Conservation (phyloP, 2,797 vertebrate species). For the Characodon lateralis region DNA sequence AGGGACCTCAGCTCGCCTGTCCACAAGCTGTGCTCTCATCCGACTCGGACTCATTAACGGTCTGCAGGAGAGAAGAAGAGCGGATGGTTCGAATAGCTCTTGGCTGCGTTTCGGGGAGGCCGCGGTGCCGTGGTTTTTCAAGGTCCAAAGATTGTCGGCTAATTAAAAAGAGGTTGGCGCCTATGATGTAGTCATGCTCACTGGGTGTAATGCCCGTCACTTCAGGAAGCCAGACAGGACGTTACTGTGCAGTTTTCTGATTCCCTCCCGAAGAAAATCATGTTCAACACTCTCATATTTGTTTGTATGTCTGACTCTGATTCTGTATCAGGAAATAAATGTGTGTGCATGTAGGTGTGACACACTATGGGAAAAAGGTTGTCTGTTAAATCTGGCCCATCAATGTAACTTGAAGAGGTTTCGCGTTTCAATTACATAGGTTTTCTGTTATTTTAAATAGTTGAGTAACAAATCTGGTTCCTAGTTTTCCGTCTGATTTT, state of each 20-base stretch:
- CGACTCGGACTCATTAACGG: constrained; percentile 59
- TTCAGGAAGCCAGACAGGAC: constrained; percentile 26
- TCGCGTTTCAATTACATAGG: constrained; percentile 36
- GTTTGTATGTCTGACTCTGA: constrained; percentile 43
- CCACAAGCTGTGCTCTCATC: constrained; percentile 48
- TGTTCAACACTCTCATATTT: constrained; percentile 43
- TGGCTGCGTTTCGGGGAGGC: constrained; percentile 38
- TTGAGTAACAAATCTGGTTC: constrained; percentile 8
- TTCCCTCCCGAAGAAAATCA: constrained; percentile 31
- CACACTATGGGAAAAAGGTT: background rate
- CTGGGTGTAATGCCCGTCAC: constrained; percentile 26
- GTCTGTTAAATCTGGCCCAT: constrained; percentile 44
- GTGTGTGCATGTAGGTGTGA: constrained; percentile 14
- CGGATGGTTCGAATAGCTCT: constrained; percentile 28
- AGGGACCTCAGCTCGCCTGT: constrained; percentile 45
- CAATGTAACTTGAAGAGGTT: constrained; percentile 44
- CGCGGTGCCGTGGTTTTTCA: constrained; percentile 10
- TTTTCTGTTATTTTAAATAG: constrained; percentile 24
- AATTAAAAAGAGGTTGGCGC: constrained; percentile 48
- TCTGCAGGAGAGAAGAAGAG: constrained; percentile 46
- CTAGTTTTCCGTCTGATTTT: constrained; percentile 22
- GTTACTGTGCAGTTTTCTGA: constrained; percentile 31
- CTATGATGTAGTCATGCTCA: constrained; percentile 54
- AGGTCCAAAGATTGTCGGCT: constrained; percentile 52
- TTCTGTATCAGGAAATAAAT: constrained; percentile 31